Percentiles rank a stretch among this genome's conserved stretches.
Evolutionary conservation across 2,888 invertebrate species (phyloP).

Genomic region (Osmoderma eremita): DNA sequence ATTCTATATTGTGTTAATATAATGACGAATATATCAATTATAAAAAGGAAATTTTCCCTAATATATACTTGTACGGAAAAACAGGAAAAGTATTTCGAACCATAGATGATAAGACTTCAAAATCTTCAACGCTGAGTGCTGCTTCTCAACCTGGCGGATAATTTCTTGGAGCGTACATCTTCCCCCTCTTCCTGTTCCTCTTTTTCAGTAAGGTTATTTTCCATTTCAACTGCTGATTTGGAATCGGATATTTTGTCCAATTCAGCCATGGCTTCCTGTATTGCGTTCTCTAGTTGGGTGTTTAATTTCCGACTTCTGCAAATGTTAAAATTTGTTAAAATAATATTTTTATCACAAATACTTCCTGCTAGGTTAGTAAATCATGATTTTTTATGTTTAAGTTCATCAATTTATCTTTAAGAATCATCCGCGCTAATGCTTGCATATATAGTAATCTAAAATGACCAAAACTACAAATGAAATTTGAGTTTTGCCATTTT

Average conservation of each 20-base stretch:
- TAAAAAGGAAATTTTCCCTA: too few species aligned
- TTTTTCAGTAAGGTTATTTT: constrained; percentile 57
- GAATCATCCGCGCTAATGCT: neutral
- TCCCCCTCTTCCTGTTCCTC: constrained; percentile 44
- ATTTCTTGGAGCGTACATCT: constrained; percentile 52
- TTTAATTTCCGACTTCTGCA: constrained; percentile 93
- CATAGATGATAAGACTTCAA: neutral
- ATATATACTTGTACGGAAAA: too few species aligned
- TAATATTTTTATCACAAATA: neutral
- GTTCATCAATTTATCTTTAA: constrained; percentile 6
- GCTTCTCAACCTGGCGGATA: constrained; percentile 66
- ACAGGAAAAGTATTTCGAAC: constrained; percentile 1
- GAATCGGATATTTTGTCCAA: constrained; percentile 75
- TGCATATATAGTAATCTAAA: too few species aligned
- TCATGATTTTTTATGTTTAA: neutral
- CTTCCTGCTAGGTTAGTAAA: neutral
- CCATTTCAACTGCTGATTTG: constrained; percentile 49
- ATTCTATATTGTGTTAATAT: constrained; percentile 44
- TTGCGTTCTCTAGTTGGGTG: constrained; percentile 87
- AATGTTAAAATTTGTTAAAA: constrained; percentile 35
- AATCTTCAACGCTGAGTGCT: constrained; percentile 63
- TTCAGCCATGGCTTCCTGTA: constrained; percentile 92
- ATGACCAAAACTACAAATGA: too few species aligned
- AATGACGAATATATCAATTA: constrained; percentile 7
- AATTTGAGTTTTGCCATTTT: too few species aligned